Percentiles rank a stretch among this genome's conserved stretches.
Evolutionary conservation across 2,113 vertebrate species (phyloP).

Genomic region (Malurus melanocephalus): DNA sequence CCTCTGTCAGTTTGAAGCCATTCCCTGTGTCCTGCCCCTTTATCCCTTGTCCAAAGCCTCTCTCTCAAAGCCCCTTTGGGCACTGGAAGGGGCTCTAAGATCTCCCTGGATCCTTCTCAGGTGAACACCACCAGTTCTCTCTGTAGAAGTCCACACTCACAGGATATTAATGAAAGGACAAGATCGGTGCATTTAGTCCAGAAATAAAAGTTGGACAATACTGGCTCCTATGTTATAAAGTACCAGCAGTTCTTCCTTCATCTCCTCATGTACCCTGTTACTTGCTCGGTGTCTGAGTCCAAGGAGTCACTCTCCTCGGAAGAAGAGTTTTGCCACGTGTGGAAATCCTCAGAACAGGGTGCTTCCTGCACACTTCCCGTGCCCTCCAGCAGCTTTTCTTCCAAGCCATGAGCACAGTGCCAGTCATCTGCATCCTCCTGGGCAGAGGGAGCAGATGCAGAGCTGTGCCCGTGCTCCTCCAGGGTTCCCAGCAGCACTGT

Average conservation of each 20-base stretch:
- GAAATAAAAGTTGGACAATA: not conserved
- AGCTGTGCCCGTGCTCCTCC: not conserved
- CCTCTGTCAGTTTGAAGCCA: not conserved
- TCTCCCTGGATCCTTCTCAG: not conserved
- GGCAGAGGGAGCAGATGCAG: not conserved
- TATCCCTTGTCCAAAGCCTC: not conserved
- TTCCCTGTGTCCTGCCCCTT: not conserved
- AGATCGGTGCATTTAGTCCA: not conserved
- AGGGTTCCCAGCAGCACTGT: conserved; percentile 56
- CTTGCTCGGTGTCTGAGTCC: not conserved
- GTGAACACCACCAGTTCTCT: not conserved
- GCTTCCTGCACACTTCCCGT: not conserved
- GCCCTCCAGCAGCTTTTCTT: not conserved
- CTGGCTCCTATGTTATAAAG: rapidly evolving
- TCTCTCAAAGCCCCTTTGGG: not conserved
- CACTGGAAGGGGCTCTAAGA: not conserved
- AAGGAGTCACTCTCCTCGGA: conserved; percentile 29
- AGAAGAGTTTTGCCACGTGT: not conserved
- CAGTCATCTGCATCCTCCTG: not conserved
- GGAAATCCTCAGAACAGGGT: not conserved
- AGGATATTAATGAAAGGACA: not conserved
- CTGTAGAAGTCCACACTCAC: not conserved
- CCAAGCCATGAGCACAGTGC: not conserved
- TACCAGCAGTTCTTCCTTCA: not conserved
- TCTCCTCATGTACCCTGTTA: conserved; percentile 65